A percentile compares a stretch with the other conserved stretches of the same genome.
Evolutionary conservation across 2,113 vertebrate species (phyloP).

Genomic region (Ginglymostoma cirratum): DNA sequence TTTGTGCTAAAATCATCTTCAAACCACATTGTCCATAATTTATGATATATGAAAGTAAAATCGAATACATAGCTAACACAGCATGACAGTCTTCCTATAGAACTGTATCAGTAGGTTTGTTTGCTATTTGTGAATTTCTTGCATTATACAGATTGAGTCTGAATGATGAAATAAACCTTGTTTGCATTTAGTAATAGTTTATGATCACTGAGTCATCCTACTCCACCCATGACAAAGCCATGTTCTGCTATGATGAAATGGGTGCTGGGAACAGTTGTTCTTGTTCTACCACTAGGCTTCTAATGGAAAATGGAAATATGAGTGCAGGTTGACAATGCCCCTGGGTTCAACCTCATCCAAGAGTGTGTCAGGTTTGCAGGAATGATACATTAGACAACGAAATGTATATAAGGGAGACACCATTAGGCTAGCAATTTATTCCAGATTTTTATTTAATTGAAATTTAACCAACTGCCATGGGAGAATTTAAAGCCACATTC

Average conservation of each 20-base stretch:
- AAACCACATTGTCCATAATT: not conserved
- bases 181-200: not conserved
- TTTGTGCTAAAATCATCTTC: not conserved
- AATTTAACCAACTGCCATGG: too few species aligned
- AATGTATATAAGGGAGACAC: too few species aligned
- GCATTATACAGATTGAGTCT: not conserved
- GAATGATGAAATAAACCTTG: not conserved
- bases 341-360: not conserved
- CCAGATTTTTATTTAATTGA: too few species aligned
- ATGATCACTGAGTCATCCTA: not conserved
- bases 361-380: not conserved
- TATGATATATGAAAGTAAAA: not conserved
- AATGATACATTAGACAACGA: not conserved
- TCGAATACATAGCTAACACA: not conserved
- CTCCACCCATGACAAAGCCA: not conserved
- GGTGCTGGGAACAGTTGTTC: not conserved
- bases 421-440: too few species aligned
- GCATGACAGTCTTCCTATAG: not conserved
- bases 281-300: not conserved
- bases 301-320: not conserved
- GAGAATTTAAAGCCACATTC: too few species aligned
- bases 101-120: not conserved
- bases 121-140: not conserved
- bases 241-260: not conserved
- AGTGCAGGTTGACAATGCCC: not conserved